A percentile compares a stretch with the other conserved stretches of the same genome.
Evolutionary conservation across 2,797 vertebrate species (phyloP).

Genomic region (Cygnus olor): DNA sequence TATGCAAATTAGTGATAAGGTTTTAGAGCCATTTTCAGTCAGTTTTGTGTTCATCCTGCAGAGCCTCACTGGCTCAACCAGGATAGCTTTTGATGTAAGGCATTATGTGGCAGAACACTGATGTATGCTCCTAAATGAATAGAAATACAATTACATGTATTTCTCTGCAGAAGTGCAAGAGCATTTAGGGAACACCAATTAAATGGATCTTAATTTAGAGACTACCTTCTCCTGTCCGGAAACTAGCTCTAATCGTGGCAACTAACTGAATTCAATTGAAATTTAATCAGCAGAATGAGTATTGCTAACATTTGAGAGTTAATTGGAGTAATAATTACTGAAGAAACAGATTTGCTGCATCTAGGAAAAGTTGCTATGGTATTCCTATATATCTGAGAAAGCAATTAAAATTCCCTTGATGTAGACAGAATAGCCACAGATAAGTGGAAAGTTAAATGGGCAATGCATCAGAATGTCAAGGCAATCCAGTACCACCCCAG

Average conservation of each 20-base stretch:
- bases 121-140: not conserved
- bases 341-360: not conserved
- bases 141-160: not conserved
- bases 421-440: not conserved
- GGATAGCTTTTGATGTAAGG: not conserved
- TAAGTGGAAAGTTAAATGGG: not conserved
- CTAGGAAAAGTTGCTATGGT: conserved; percentile 39
- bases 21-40: not conserved
- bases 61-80: not conserved
- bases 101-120: not conserved
- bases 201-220: conserved; percentile 37
- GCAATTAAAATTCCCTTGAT: not conserved
- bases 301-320: conserved; percentile 22
- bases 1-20: not conserved
- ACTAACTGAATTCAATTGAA: conserved; percentile 20
- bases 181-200: not conserved
- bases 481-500: not conserved
- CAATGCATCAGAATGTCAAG: not conserved
- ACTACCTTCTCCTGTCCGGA: not conserved
- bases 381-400: not conserved
- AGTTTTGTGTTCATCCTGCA: not conserved
- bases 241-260: not conserved
- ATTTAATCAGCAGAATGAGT: conserved; percentile 36
- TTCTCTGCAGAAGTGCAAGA: not conserved
- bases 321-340: conserved; percentile 48